Evolutionary conservation across 1,140 invertebrate genomes (phyloP).

Genomic region (Calephelis virginiensis): DNA sequence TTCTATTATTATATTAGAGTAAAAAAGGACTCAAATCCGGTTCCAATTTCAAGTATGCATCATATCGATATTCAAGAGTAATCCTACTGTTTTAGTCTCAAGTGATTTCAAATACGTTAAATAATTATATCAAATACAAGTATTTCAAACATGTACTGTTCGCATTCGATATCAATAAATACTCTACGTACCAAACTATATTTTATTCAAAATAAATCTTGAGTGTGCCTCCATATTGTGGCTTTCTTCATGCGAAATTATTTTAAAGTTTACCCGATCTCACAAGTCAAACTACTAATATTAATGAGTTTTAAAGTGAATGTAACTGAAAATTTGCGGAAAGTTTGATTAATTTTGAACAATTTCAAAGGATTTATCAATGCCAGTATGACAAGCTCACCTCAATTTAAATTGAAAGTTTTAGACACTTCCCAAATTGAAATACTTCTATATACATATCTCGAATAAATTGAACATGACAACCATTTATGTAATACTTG

Average conservation of each 20-base stretch:
- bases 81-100: no score
- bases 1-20: no score
- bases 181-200: background rate
- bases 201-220: constrained; percentile 12
- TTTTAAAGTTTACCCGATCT: constrained; percentile 6
- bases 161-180: background rate
- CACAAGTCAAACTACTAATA: constrained; percentile 14
- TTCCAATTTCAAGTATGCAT: no score
- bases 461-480: no score
- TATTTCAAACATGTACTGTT: no score
- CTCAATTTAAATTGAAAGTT: background rate
- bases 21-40: no score
- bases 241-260: constrained; percentile 10
- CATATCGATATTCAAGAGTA: no score
- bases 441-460: constrained; percentile 1
- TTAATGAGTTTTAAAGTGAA: constrained; percentile 14
- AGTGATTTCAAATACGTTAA: no score
- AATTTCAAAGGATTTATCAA: constrained; percentile 15
- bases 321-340: constrained; percentile 11
- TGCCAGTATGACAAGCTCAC: background rate
- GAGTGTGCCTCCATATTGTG: constrained; percentile 2
- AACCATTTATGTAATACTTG: no score
- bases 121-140: no score
- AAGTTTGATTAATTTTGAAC: constrained; percentile 16
- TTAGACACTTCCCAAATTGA: constrained; percentile 13